Evolutionary conservation across 2,797 vertebrate species (phyloP).

Genomic region (Sebastes taczanowskii): DNA sequence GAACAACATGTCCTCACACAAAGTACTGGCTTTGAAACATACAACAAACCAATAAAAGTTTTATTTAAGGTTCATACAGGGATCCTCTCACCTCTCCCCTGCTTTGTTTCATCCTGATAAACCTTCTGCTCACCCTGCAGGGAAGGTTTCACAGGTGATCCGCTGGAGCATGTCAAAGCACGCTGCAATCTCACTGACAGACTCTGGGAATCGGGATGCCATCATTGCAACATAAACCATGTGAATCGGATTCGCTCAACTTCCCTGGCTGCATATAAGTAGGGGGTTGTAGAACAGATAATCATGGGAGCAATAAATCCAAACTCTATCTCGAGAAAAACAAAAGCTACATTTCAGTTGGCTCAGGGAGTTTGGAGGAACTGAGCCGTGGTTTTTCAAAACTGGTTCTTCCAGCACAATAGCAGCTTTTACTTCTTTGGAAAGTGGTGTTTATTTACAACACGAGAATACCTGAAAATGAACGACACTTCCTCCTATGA

Average conservation of each 20-base stretch:
- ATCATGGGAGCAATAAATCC: slow-evolving; percentile 21
- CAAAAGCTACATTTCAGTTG: slow-evolving; percentile 12
- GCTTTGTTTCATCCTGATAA: slow-evolving; percentile 34
- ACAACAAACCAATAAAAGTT: slow-evolving; percentile 16
- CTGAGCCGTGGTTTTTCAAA: neutral
- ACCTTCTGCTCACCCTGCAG: slow-evolving; percentile 46
- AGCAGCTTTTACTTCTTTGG: neutral
- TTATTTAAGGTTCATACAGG: neutral
- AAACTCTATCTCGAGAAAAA: neutral
- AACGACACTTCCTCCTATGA: neutral
- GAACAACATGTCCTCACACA: neutral
- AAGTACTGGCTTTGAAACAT: neutral
- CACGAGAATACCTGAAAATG: neutral
- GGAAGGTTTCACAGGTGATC: slow-evolving; percentile 44
- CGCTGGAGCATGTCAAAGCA: slow-evolving; percentile 54
- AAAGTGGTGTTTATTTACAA: neutral
- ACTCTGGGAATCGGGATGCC: slow-evolving; percentile 33
- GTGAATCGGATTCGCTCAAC: slow-evolving; percentile 31
- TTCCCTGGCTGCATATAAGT: slow-evolving; percentile 8
- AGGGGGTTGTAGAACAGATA: neutral
- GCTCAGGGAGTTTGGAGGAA: neutral
- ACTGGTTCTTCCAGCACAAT: slow-evolving; percentile 47
- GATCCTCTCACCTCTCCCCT: neutral
- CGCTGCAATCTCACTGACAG: slow-evolving; percentile 15
- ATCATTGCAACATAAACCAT: slow-evolving; percentile 19